Conservation (phyloP, 2,888 invertebrate genomes). For the Pristionchus arcanus region DNA sequence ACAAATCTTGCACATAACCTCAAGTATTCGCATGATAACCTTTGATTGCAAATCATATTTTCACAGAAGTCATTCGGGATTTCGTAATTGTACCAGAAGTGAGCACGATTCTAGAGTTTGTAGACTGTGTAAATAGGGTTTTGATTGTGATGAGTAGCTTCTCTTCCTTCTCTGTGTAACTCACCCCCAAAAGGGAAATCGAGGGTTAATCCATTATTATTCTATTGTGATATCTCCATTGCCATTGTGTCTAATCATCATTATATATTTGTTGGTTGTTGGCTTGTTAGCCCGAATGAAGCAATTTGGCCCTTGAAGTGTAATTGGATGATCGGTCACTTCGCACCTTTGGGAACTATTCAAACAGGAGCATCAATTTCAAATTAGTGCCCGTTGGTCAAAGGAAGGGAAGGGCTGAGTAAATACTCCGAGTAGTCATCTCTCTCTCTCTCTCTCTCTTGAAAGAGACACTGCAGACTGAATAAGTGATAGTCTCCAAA, state of each 20-base stretch:
- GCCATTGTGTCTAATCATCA: slow-evolving; percentile 22
- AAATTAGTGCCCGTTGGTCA: slow-evolving; percentile 32
- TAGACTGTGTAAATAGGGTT: slow-evolving; percentile 31
- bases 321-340: slow-evolving; percentile 1
- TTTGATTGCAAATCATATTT: not conserved
- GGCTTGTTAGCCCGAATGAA: slow-evolving; percentile 1
- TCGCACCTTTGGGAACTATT: slow-evolving; percentile 11
- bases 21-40: slow-evolving; percentile 34
- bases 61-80: slow-evolving; percentile 33
- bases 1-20: slow-evolving; percentile 38
- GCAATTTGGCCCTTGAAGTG: not conserved
- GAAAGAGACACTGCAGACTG: slow-evolving; percentile 10
- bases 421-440: slow-evolving; percentile 12
- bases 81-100: not conserved
- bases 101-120: slow-evolving; percentile 38
- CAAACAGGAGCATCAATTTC: slow-evolving; percentile 27
- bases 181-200: not conserved
- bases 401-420: slow-evolving; percentile 19
- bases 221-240: slow-evolving; percentile 11
- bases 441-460: not conserved
- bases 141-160: not conserved
- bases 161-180: not conserved
- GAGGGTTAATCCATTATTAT: not conserved
- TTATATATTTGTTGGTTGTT: slow-evolving; percentile 2
- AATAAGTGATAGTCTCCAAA: slow-evolving; percentile 38